A percentile compares a stretch with the other conserved stretches of the same genome.
These are phyloP conservation scores for Arvicanthis niloticus DNA, from an alignment of 2,113 vertebrate species.

Conservation along the genomic window DNA sequence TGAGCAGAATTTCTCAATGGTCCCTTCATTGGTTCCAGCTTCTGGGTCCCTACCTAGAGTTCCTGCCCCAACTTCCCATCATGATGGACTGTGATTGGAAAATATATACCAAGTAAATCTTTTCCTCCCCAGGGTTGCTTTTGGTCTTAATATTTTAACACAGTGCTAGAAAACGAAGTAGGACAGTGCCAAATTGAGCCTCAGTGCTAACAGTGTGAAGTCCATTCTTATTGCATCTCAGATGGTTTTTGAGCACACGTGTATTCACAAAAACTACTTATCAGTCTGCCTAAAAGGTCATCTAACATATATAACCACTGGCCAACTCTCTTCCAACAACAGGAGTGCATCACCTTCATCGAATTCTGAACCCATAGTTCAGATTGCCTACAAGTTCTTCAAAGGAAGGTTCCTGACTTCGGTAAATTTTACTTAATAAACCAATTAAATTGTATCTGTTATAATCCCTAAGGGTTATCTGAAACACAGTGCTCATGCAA, in stretches of 20 bases:
- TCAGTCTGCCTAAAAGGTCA: background rate
- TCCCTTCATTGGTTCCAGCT: background rate
- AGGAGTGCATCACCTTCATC: background rate
- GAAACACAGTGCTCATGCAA: conserved; percentile 72
- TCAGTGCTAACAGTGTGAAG: background rate
- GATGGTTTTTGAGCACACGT: background rate
- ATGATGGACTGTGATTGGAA: background rate
- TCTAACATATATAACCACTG: background rate
- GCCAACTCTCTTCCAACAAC: background rate
- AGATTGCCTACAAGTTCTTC: conserved; percentile 32
- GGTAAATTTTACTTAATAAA: conserved; percentile 84
- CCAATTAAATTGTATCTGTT: conserved; percentile 76
- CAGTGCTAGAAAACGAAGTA: background rate
- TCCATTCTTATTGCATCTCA: background rate
- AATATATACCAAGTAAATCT: background rate
- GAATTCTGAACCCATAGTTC: background rate
- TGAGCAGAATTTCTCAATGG: background rate
- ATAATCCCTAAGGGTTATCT: conserved; percentile 78
- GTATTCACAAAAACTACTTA: background rate
- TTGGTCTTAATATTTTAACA: background rate
- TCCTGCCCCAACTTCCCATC: background rate
- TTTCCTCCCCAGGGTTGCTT: background rate
- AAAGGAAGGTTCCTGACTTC: conserved; percentile 52
- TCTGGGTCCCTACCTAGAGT: background rate
- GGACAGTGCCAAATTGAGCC: background rate